Base-by-base conservation (phyloP, 2,888 invertebrate species). In the Eledona agricola region DNA sequence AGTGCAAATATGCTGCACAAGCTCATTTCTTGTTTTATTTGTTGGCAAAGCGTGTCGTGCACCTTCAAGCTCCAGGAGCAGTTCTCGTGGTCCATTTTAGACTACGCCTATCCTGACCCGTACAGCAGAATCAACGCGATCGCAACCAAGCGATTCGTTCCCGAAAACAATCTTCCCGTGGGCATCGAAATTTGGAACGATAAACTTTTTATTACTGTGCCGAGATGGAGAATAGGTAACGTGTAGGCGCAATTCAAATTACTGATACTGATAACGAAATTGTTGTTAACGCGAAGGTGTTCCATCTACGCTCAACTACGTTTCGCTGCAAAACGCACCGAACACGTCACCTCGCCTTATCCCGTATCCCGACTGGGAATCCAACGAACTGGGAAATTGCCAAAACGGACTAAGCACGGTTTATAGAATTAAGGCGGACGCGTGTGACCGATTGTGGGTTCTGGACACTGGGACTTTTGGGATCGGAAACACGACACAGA, bases 391-490 rank as follows among this genome's bases (percentile, higher is more conserved):
- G 28, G 90, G 89, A 6, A 87, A 88, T 72, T 90, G 90, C 64
- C 84, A 86, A 46, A 82, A 75, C 51, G 89, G 88, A 7, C 80
- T 92, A 4, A 88, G 83, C 42, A 91, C 90, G 0, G 90, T 86
- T 2, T 91, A 91, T 74, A 83, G 90, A 66, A 85, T 90, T 58
- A 87, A 89, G 66, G 90, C 84, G 0, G 91, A 92, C 62, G 80
- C 81, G 58, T 91, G 91, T 67, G 86, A 89, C 60, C 81, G 92
- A 35, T 81, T 92, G 0, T 92, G 92, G 92, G 89, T 90, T 0
- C 73, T 92, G 42, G 92, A 92, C 67, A 88, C 89, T 7, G 92
- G 92, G 45, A 91, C 90, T 25, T 85, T 88, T 64, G 91, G 91
- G 51, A 90, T 90, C 60, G 90, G 78, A 13, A 85, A 86, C 62